Evolutionary conservation across 1,140 invertebrate genomes (phyloP).

Genomic region (Tribolium castaneum): DNA sequence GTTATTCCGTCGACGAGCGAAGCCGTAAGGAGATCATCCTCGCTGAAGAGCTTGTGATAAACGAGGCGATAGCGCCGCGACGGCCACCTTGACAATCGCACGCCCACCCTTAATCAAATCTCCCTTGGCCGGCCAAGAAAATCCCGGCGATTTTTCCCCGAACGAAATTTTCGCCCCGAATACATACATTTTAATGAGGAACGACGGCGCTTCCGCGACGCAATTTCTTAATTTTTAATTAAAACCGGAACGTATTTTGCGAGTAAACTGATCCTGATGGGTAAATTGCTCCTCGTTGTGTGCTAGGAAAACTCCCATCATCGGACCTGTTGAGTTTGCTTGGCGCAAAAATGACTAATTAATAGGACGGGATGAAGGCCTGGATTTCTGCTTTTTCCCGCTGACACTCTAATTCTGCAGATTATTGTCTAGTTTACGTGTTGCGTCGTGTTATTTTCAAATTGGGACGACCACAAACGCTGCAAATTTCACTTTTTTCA

Average conservation of each 20-base stretch:
- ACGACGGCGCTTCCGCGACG: not conserved
- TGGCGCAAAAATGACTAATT: slow-evolving; percentile 19
- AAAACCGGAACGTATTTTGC: slow-evolving; percentile 12
- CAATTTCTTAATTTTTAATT: slow-evolving; percentile 34
- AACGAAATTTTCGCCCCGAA: slow-evolving; percentile 2
- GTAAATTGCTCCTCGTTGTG: not conserved
- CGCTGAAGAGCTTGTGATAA: slow-evolving; percentile 37
- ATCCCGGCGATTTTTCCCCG: not conserved
- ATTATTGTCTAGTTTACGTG: not conserved
- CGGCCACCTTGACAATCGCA: slow-evolving; percentile 29
- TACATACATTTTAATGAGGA: slow-evolving; percentile 33
- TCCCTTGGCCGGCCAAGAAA: slow-evolving; percentile 5
- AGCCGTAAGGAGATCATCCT: slow-evolving; percentile 37
- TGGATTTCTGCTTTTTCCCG: not conserved
- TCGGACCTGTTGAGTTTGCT: slow-evolving; percentile 11
- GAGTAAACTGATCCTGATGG: slow-evolving; percentile 20
- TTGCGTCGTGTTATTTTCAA: not conserved
- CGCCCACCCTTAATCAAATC: slow-evolving; percentile 31
- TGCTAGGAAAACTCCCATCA: not conserved
- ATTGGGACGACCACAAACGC: not conserved
- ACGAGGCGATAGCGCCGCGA: slow-evolving; percentile 27
- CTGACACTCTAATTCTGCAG: slow-evolving; percentile 4
- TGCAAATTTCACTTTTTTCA: not conserved
- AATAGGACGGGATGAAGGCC: not conserved
- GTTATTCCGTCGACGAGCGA: slow-evolving; percentile 38